phyloP scores from a whole-genome alignment of 2,888 invertebrate species.

The Abrostola tripartita region DNA sequence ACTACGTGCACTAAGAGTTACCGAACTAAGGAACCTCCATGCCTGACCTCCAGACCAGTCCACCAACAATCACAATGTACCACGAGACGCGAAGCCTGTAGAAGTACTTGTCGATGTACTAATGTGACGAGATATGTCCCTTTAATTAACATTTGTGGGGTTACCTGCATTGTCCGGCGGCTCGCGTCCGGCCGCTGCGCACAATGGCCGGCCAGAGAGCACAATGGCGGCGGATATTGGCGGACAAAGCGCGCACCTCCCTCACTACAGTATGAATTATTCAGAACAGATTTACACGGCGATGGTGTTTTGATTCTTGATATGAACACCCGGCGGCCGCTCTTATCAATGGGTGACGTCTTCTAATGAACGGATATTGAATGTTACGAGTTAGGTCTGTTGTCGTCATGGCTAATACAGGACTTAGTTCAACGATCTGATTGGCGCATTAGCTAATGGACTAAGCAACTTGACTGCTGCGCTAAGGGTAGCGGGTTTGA shows the following conservation, averaged over 20 bases:
- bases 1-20: no score
- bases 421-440: no score
- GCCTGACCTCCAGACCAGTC: no score
- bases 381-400: background rate
- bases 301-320: slow-evolving; percentile 20
- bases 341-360: background rate
- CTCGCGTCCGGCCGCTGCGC: slow-evolving; percentile 4
- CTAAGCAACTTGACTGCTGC: no score
- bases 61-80: background rate
- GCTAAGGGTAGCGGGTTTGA: no score
- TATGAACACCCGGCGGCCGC: slow-evolving; percentile 9
- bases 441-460: no score
- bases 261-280: slow-evolving; percentile 37
- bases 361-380: no score
- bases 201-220: slow-evolving; percentile 33
- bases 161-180: slow-evolving; percentile 38
- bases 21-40: no score
- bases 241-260: slow-evolving; percentile 26
- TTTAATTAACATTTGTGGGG: slow-evolving; percentile 54
- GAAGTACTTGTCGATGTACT: background rate
- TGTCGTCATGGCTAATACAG: no score
- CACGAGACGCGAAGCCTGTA: background rate
- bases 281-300: slow-evolving; percentile 40
- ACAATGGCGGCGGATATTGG: slow-evolving; percentile 43
- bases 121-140: slow-evolving; percentile 14